phyloP scores from a whole-genome alignment of 2,888 invertebrate genomes.

The Mylabris sibirica region DNA sequence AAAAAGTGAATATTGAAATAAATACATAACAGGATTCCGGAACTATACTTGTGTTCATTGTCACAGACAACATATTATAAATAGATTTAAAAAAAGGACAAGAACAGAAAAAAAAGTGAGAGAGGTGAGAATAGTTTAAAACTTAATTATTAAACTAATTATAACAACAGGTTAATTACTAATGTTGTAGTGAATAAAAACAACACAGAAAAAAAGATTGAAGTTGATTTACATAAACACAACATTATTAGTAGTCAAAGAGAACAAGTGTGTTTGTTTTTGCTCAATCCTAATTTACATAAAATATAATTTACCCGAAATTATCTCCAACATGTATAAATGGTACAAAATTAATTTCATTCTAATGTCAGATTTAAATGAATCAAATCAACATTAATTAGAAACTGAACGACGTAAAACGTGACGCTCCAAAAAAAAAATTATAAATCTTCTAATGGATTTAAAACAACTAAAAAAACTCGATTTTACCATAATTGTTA shows the following conservation, averaged over 20 bases:
- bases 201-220: background rate
- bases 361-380: background rate
- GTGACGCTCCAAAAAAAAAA: too few species aligned
- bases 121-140: background rate
- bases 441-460: too few species aligned
- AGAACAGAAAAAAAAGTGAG: background rate
- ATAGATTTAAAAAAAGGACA: background rate
- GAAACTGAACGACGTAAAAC: background rate
- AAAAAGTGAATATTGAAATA: background rate
- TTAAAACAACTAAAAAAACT: background rate
- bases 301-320: background rate
- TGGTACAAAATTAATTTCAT: background rate
- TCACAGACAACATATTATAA: background rate
- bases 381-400: background rate
- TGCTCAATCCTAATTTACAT: slow-evolving; percentile 5
- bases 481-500: background rate
- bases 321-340: background rate
- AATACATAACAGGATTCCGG: slow-evolving; percentile 8
- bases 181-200: background rate
- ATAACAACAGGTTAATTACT: background rate
- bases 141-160: slow-evolving; percentile 3
- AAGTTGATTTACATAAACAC: slow-evolving; percentile 7
- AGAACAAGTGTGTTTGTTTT: slow-evolving; percentile 14
- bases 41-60: slow-evolving; percentile 1
- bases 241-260: background rate